Percentiles rank a stretch among this genome's conserved stretches.
Conservation (phyloP, 2,888 invertebrate genomes). For the Tricholauxania praeusta region DNA sequence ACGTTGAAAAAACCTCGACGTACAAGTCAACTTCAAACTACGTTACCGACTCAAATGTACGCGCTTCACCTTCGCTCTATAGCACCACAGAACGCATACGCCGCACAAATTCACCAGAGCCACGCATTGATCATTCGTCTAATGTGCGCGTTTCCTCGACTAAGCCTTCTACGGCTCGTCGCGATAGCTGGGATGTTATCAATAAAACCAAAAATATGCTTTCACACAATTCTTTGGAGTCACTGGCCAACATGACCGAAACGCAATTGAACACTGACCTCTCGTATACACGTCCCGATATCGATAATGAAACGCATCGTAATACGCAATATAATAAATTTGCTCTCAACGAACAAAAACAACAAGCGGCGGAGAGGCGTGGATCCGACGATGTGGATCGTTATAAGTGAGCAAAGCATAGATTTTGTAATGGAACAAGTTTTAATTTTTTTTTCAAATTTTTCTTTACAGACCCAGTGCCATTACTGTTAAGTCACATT, state of each 20-base stretch:
- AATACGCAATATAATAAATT: conserved; percentile 75
- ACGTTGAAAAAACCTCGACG: conserved; percentile 69
- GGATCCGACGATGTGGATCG: conserved; percentile 62
- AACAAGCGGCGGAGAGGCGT: conserved; percentile 52
- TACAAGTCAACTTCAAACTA: conserved; percentile 70
- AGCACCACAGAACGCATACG: conserved; percentile 65
- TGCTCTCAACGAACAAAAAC: conserved; percentile 61
- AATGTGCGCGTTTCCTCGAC: conserved; percentile 74
- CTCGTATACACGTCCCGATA: conserved; percentile 67
- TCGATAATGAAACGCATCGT: conserved; percentile 74
- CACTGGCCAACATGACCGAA: conserved; percentile 77
- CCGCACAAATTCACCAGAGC: conserved; percentile 71
- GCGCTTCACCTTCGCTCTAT: conserved; percentile 71
- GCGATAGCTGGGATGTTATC: conserved; percentile 86
- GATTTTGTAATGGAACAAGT: background rate
- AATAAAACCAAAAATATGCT: conserved; percentile 83
- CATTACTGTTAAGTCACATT: conserved; percentile 66
- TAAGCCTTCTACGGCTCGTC: conserved; percentile 72
- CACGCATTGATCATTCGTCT: conserved; percentile 71
- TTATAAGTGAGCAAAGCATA: conserved; percentile 53
- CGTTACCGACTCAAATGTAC: conserved; percentile 64
- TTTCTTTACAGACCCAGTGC: conserved; percentile 60
- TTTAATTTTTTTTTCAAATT: background rate
- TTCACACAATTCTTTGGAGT: conserved; percentile 78
- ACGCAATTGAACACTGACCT: conserved; percentile 71